Percentiles rank a stretch among this genome's conserved stretches.
Conservation (phyloP, 2,113 vertebrate genomes). For the Mastomys coucha region DNA sequence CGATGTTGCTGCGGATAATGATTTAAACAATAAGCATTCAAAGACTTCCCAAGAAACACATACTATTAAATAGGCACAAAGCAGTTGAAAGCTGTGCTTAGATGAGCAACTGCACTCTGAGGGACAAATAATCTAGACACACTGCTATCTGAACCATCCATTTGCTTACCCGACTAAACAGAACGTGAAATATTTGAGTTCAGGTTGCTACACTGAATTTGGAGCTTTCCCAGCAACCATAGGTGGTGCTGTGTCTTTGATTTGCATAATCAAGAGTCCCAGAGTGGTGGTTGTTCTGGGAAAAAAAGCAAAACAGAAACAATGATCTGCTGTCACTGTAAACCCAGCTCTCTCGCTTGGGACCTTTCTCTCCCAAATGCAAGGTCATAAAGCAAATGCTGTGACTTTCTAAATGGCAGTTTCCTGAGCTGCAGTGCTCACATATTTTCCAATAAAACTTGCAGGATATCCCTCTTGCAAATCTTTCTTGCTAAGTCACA, state of each 20-base stretch:
- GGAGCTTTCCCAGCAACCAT: neutral
- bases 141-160: neutral
- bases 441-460: conserved; percentile 7
- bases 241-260: neutral
- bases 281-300: neutral
- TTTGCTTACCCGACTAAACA: conserved; percentile 37
- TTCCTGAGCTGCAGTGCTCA: neutral
- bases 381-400: conserved; percentile 41
- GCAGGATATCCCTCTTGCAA: neutral
- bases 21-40: conserved; percentile 31
- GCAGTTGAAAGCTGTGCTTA: neutral
- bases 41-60: conserved; percentile 1
- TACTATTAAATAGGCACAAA: neutral
- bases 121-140: conserved; percentile 8
- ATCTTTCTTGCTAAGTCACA: neutral
- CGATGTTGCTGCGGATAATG: neutral
- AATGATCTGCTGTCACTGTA: conserved; percentile 7
- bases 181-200: conserved; percentile 41
- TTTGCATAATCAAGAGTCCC: conserved; percentile 51
- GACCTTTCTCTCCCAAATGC: neutral
- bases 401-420: neutral
- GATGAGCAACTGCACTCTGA: conserved; percentile 1
- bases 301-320: neutral
- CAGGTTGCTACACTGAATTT: neutral
- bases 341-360: conserved; percentile 26